These are phyloP conservation scores for Phodopus roborovskii DNA, from an alignment of 2,113 vertebrate species.

Conservation along the genomic window DNA sequence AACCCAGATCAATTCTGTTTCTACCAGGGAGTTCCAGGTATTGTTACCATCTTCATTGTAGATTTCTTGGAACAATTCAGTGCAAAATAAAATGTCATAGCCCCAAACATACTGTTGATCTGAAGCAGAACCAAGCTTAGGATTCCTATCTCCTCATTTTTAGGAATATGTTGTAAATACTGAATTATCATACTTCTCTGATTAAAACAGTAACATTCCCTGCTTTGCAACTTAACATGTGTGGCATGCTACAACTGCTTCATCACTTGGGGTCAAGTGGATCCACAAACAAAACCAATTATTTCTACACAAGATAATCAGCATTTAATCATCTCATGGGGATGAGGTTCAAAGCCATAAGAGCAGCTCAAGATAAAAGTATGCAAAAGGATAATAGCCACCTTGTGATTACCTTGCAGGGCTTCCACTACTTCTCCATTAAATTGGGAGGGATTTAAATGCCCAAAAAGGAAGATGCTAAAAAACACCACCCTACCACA, in stretches of 20 bases:
- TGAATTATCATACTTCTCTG: neutral
- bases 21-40: neutral
- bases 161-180: neutral
- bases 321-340: conserved; percentile 57
- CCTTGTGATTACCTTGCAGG: neutral
- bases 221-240: neutral
- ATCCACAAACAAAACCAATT: conserved; percentile 63
- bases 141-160: neutral
- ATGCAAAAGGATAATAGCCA: neutral
- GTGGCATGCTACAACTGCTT: conserved; percentile 30
- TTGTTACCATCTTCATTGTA: neutral
- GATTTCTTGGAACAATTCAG: conserved; percentile 13
- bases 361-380: neutral
- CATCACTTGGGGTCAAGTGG: conserved; percentile 7
- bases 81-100: neutral
- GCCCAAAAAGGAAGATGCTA: neutral
- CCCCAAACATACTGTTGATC: neutral
- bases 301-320: conserved; percentile 59
- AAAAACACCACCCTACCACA: neutral
- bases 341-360: conserved; percentile 47
- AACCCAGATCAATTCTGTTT: neutral
- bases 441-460: neutral
- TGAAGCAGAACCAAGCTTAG: neutral
- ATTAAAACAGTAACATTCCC: neutral
- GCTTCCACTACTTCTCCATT: neutral